A percentile compares a stretch with the other conserved stretches of the same genome.
Conservation (phyloP, 1,140 invertebrate genomes). For the Philotrypesis tridentata region DNA sequence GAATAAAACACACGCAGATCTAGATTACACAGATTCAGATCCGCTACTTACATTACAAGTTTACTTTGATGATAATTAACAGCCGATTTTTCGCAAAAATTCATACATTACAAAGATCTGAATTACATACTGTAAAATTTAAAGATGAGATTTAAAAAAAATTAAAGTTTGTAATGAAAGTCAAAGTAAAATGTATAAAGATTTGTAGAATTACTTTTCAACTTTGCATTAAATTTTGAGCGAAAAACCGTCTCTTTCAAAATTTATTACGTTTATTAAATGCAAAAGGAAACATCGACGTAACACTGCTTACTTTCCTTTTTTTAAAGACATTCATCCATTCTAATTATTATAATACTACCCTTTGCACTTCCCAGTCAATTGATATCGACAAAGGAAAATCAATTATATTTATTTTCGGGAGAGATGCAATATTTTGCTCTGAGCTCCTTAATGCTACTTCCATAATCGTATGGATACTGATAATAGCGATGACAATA, state of each 20-base stretch:
- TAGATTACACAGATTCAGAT: conserved; percentile 21
- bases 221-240: background rate
- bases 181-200: background rate
- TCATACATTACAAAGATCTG: background rate
- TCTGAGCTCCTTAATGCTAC: conserved; percentile 56
- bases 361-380: background rate
- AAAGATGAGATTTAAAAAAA: background rate
- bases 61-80: background rate
- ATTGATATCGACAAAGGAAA: conserved; percentile 29
- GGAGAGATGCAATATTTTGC: conserved; percentile 53
- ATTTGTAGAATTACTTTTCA: background rate
- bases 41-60: background rate
- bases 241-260: conserved; percentile 5
- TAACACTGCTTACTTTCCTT: conserved; percentile 27
- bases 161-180: no score
- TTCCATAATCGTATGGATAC: conserved; percentile 51
- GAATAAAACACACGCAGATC: conserved; percentile 21
- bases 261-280: conserved; percentile 16
- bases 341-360: conserved; percentile 38
- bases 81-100: conserved; percentile 2
- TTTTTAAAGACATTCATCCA: conserved; percentile 46
- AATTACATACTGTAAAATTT: background rate
- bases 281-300: conserved; percentile 15
- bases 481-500: conserved; percentile 51
- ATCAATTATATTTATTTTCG: conserved; percentile 44